A percentile compares a stretch with the other conserved stretches of the same genome.
Evolutionary conservation across 92 coral and sea anemone species (phyloP).

Genomic region (Diadumene lineata): DNA sequence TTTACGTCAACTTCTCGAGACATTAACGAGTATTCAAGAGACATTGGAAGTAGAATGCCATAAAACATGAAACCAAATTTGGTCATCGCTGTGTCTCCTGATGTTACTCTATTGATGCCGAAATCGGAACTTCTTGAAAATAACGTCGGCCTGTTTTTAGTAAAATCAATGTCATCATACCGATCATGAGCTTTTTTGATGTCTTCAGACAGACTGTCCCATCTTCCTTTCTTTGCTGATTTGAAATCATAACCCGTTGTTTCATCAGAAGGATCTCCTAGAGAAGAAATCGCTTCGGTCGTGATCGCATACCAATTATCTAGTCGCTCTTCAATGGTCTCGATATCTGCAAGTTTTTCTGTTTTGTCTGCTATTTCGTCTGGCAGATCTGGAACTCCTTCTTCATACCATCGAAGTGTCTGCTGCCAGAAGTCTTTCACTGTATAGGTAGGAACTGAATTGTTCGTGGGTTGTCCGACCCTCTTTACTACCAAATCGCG

Average conservation of each 20-base stretch:
- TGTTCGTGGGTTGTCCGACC: not conserved
- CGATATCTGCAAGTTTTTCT: not conserved
- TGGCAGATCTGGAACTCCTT: not conserved
- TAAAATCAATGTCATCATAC: not conserved
- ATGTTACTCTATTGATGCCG: conserved; percentile 13
- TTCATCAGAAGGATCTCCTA: not conserved
- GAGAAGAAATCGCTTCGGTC: not conserved
- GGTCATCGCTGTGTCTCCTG: not conserved
- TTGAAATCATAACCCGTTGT: not conserved
- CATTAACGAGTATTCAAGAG: conserved; percentile 43
- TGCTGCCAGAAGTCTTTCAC: conserved; percentile 22
- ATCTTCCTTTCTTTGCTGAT: not conserved
- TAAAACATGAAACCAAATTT: conserved; percentile 26
- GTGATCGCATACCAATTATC: conserved; percentile 20
- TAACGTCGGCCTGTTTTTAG: not conserved
- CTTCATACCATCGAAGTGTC: conserved; percentile 6
- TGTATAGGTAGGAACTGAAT: not conserved
- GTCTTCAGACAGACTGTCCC: not conserved
- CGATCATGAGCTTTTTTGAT: conserved; percentile 4
- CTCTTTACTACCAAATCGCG: conserved; percentile 23
- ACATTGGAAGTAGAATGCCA: conserved; percentile 38
- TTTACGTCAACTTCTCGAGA: conserved; percentile 10
- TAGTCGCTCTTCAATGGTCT: conserved; percentile 9
- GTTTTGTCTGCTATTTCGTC: not conserved
- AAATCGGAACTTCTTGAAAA: not conserved